A percentile compares a stretch with the other conserved stretches of the same genome.
phyloP scores from a whole-genome alignment of 2,113 vertebrate species.

The Spea bombifrons region DNA sequence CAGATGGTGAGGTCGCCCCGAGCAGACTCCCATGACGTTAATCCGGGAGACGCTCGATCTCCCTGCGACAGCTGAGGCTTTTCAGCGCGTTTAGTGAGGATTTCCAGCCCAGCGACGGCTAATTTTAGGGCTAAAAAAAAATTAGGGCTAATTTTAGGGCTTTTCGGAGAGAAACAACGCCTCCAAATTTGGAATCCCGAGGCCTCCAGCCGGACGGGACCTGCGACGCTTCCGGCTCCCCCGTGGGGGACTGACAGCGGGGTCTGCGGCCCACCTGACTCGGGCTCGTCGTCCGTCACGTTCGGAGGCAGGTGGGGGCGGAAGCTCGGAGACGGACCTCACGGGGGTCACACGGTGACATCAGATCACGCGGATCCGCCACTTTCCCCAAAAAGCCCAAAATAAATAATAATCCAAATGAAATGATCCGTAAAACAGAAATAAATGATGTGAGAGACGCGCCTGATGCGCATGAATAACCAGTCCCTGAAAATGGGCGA shows the following conservation, averaged over 20 bases:
- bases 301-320: background rate
- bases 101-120: too few relatives aligned
- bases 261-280: background rate
- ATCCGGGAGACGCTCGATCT: background rate
- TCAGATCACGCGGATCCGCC: too few relatives aligned
- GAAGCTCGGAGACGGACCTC: background rate
- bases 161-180: background rate
- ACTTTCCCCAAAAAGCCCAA: too few relatives aligned
- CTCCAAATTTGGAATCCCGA: background rate
- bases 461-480: too few relatives aligned
- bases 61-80: constrained; percentile 4
- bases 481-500: too few relatives aligned
- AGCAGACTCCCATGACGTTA: background rate
- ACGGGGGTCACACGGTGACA: background rate
- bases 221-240: background rate
- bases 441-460: too few relatives aligned
- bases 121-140: background rate
- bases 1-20: background rate
- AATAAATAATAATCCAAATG: too few relatives aligned
- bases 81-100: too few relatives aligned
- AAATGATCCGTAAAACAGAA: too few relatives aligned
- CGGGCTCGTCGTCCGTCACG: background rate
- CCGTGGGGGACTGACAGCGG: background rate
- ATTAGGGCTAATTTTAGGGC: constrained; percentile 8
- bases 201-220: background rate